phyloP scores from a whole-genome alignment of 2,888 invertebrate genomes.

The Embidobia sp. region DNA sequence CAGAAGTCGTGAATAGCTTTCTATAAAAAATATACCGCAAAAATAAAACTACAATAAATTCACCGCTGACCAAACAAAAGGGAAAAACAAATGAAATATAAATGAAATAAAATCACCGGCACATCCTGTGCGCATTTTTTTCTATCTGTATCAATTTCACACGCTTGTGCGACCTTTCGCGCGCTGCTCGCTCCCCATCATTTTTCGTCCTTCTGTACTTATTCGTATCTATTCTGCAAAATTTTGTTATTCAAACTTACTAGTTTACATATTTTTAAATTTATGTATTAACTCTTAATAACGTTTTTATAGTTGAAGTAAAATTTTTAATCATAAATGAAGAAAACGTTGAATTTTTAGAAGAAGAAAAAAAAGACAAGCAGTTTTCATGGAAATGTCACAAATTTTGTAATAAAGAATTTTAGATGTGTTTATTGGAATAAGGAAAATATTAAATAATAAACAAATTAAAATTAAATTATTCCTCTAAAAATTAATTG shows the following conservation, averaged over 20 bases:
- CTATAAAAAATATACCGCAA: background rate
- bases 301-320: too few relatives aligned
- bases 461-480: too few relatives aligned
- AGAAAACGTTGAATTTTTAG: too few relatives aligned
- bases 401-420: too few relatives aligned
- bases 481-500: too few relatives aligned
- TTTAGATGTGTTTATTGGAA: too few relatives aligned
- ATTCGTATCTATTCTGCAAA: constrained; percentile 10
- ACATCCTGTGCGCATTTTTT: constrained; percentile 34
- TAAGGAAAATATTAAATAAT: too few relatives aligned
- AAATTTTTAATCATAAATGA: too few relatives aligned
- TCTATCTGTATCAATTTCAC: constrained; percentile 42
- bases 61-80: constrained; percentile 12
- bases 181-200: constrained; percentile 11
- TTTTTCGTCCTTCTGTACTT: constrained; percentile 9
- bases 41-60: constrained; percentile 33
- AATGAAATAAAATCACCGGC: constrained; percentile 35
- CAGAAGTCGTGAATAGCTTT: constrained; percentile 2
- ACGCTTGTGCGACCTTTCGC: constrained; percentile 26
- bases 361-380: too few relatives aligned
- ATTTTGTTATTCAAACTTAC: constrained; percentile 8
- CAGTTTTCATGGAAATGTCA: too few relatives aligned
- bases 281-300: background rate
- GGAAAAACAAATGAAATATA: constrained; percentile 33
- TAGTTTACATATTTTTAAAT: constrained; percentile 5